Evolutionary conservation across 2,797 vertebrate genomes (phyloP).

Genomic region (Coreius guichenoti): DNA sequence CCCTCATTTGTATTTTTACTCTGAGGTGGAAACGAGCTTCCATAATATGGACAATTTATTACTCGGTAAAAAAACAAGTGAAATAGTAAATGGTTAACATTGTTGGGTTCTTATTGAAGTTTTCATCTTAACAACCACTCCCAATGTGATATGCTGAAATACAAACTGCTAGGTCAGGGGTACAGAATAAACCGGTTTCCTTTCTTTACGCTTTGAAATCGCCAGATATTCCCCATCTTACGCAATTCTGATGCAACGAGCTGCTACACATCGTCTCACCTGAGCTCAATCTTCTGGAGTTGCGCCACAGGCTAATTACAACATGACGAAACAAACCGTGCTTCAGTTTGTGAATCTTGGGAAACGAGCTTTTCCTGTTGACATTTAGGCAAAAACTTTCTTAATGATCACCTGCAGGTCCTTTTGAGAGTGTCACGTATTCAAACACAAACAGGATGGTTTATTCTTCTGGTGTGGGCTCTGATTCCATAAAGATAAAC

Average conservation of each 20-base stretch:
- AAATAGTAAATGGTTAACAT: not conserved
- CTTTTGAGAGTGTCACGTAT: not conserved
- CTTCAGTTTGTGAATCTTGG: not conserved
- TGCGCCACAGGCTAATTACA: slow-evolving; percentile 67
- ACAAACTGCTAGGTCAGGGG: not conserved
- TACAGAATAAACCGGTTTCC: slow-evolving; percentile 39
- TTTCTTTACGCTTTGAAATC: not conserved
- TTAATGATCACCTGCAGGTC: not conserved
- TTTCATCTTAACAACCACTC: not conserved
- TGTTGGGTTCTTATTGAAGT: not conserved
- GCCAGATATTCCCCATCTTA: slow-evolving; percentile 14
- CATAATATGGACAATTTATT: not conserved
- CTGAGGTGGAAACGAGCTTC: not conserved
- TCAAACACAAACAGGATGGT: slow-evolving; percentile 12
- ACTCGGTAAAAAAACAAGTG: not conserved
- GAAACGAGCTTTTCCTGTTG: slow-evolving; percentile 31
- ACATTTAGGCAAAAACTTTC: not conserved
- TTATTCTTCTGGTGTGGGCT: not conserved
- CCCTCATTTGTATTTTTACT: not conserved
- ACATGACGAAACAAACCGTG: slow-evolving; percentile 21
- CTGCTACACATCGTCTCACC: slow-evolving; percentile 60
- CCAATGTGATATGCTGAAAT: not conserved
- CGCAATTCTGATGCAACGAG: slow-evolving; percentile 31
- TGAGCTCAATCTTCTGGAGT: slow-evolving; percentile 50
- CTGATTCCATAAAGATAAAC: not conserved